A percentile compares a stretch with the other conserved stretches of the same genome.
phyloP scores from a whole-genome alignment of 2,888 invertebrate species.

The Tenthredo amoena region DNA sequence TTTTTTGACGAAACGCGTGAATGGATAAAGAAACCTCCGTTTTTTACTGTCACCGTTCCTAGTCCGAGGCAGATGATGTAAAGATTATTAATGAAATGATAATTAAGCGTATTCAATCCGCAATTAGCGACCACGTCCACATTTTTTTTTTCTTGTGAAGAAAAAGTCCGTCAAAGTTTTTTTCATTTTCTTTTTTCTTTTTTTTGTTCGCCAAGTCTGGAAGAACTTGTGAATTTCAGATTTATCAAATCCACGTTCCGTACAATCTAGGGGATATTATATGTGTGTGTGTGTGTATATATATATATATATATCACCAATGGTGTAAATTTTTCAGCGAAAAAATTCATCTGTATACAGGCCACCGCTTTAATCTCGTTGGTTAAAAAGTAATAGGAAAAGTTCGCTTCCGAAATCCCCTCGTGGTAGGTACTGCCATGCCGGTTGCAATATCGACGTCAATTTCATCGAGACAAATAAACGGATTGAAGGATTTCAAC shows the following conservation, averaged over 20 bases:
- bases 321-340: not conserved
- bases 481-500: not conserved
- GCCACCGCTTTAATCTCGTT: not conserved
- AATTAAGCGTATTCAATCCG: not conserved
- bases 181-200: not conserved
- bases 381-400: slow-evolving; percentile 3
- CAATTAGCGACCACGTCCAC: not conserved
- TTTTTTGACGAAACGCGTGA: slow-evolving; percentile 28
- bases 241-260: not conserved
- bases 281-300: not conserved
- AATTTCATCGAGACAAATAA: slow-evolving; percentile 13
- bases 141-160: not conserved
- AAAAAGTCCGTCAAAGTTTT: not conserved
- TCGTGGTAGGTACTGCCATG: not conserved
- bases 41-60: slow-evolving; percentile 15
- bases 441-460: not conserved
- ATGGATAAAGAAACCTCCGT: slow-evolving; percentile 14
- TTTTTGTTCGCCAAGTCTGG: not conserved
- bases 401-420: not conserved
- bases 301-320: not conserved
- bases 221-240: slow-evolving; percentile 8
- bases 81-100: not conserved
- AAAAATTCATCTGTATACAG: not conserved
- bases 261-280: not conserved
- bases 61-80: slow-evolving; percentile 24